These are phyloP conservation scores for Anoplophora glabripennis DNA, from an alignment of 1,140 invertebrate species.

Conservation along the genomic window DNA sequence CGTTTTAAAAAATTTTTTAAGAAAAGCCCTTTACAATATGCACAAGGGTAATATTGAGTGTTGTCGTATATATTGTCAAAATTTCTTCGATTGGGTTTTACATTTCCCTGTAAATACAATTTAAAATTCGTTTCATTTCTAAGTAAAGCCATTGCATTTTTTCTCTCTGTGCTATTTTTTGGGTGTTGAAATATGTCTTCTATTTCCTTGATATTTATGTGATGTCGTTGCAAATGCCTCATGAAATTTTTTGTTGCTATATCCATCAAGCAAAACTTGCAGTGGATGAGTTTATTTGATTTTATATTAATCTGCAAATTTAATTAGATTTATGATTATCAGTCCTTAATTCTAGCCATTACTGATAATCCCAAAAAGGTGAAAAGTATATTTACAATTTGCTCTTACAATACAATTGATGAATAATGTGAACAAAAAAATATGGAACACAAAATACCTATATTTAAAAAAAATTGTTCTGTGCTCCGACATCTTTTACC, in stretches of 20 bases:
- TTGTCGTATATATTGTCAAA: background rate
- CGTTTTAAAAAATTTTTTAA: constrained; percentile 4
- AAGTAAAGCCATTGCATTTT: constrained; percentile 12
- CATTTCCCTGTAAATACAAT: constrained; percentile 10
- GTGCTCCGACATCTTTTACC: no score
- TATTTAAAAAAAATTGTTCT: no score
- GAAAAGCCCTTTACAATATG: constrained; percentile 10
- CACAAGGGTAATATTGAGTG: background rate
- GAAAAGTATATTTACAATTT: no score
- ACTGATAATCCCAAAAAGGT: no score
- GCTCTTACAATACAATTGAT: no score
- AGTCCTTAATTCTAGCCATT: no score
- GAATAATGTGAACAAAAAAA: no score
- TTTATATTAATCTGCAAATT: no score
- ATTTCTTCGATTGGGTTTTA: constrained; percentile 13
- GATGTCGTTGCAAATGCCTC: constrained; percentile 23
- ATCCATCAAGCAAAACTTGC: constrained; percentile 20
- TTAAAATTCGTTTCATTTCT: constrained; percentile 24
- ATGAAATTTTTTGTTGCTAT: constrained; percentile 24
- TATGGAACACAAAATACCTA: no score
- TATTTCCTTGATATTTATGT: constrained; percentile 10
- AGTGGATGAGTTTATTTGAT: no score
- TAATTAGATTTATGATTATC: no score
- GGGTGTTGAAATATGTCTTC: constrained; percentile 14
- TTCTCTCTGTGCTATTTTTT: constrained; percentile 24